Conservation (phyloP, 2,797 vertebrate genomes). For the Avahi laniger region DNA sequence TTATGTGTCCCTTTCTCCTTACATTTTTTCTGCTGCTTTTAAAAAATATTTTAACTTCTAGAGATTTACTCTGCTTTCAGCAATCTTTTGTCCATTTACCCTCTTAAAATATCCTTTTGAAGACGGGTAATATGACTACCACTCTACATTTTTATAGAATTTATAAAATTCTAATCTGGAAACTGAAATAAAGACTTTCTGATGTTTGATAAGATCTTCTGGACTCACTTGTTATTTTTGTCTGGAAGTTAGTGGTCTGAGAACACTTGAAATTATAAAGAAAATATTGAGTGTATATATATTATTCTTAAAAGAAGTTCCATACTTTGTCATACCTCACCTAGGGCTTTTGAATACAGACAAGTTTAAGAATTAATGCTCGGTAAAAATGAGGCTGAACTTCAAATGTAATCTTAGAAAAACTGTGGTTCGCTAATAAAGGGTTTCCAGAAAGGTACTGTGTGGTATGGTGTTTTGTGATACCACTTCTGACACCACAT, state of each 20-base stretch:
- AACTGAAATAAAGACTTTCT: background rate
- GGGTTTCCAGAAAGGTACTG: background rate
- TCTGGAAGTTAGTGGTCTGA: background rate
- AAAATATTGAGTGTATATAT: background rate
- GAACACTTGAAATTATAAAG: background rate
- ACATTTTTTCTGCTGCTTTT: background rate
- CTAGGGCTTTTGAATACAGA: background rate
- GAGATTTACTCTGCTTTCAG: background rate
- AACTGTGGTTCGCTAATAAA: background rate
- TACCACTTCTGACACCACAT: background rate
- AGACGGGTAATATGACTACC: background rate
- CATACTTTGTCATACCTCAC: background rate
- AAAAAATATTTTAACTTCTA: background rate
- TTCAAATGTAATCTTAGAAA: background rate
- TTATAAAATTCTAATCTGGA: background rate
- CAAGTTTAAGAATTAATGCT: background rate
- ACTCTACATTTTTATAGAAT: background rate
- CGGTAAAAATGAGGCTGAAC: background rate
- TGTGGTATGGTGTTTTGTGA: background rate
- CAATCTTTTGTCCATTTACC: background rate
- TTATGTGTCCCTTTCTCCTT: background rate
- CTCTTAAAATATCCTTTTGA: background rate
- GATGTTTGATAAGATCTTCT: slow-evolving; percentile 27
- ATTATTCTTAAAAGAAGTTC: slow-evolving; percentile 20
- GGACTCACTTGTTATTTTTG: background rate